Base-by-base conservation (phyloP, 2,888 invertebrate species). In the Plagiodera versicolora region DNA sequence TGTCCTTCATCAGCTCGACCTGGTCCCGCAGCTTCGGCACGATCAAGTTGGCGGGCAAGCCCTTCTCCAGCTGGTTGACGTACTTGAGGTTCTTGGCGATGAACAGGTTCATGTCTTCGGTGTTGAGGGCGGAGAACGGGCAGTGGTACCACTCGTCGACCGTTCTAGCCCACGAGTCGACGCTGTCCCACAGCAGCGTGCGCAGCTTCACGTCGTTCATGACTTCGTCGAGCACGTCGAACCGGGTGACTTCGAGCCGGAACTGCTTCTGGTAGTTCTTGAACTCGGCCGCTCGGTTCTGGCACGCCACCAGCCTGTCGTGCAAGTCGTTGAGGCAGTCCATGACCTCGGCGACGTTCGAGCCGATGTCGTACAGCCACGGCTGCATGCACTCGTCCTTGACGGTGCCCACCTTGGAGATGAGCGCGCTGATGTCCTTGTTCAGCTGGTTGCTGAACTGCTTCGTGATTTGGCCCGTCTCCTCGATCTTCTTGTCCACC, bases 201-300 rank as follows among this genome's bases (percentile, higher is more conserved):
- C 94, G 86, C 44, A 94, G 82, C 75, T 89, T 91, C 1, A 95
- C 87, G 67, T 94, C 92, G 65, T 86, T 88, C 69, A 89, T 86
- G 0, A 91, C 89, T 75, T 91, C 89, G 55, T 94, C 92, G 65
- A 95, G 81, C 62, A 89, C 86, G 67, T 94, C 94, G 74, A 91
- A 88, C 72, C 92, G 85, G 0, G 92, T 90, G 14, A 94, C 88
- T 73, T 94, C 94, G 66, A 95, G 86, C 83, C 90, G 89, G 73
- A 95, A 94, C 74, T 90, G 87, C 76, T 91, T 93, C 78, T 95
- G 95, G 81, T 92, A 90, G 0, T 86, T 85, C 65, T 90, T 87
- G 75, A 89, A 93, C 72, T 91, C 88, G 56, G 85, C 87, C 0
- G 93, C 91, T 59, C 84, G 82, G n/a, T 84, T 83, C 54, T 88